Percentiles rank a stretch among this genome's conserved stretches.
Evolutionary conservation across 2,888 invertebrate genomes (phyloP).

Genomic region (Drosophila hamatofila): DNA sequence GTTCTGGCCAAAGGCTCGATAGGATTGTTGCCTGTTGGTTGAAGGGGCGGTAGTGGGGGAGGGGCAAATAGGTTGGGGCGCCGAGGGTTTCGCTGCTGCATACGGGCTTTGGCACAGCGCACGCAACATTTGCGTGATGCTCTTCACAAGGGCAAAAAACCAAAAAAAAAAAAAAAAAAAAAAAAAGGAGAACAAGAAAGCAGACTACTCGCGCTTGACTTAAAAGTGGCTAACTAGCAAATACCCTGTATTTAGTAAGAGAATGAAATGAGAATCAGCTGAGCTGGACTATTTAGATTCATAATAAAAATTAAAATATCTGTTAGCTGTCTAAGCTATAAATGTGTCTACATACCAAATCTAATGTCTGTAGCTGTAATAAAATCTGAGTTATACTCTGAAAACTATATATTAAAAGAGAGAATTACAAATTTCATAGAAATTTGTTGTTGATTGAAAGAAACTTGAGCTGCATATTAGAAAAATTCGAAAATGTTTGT

Average conservation of each 20-base stretch:
- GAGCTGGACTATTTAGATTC: neutral
- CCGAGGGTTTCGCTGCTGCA: slow-evolving; percentile 7
- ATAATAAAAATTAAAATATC: too few species aligned
- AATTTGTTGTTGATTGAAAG: too few species aligned
- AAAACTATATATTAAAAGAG: neutral
- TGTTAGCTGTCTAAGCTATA: neutral
- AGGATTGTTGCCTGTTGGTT: slow-evolving; percentile 14
- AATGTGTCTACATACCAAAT: neutral
- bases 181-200: neutral
- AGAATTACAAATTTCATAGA: neutral
- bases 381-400: too few species aligned
- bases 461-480: too few species aligned
- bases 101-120: slow-evolving; percentile 36
- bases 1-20: slow-evolving; percentile 54
- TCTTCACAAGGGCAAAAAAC: slow-evolving; percentile 18
- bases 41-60: neutral
- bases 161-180: slow-evolving; percentile 16
- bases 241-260: neutral
- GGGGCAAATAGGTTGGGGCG: neutral
- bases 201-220: neutral
- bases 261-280: neutral
- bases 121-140: slow-evolving; percentile 78
- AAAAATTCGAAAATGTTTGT: too few species aligned
- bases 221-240: neutral
- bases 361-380: too few species aligned